Evolutionary conservation across 2,888 invertebrate species (phyloP), one percentile per base, ranked within the genome.

Genomic region (Xanthorhoe spadicearia): DNA sequence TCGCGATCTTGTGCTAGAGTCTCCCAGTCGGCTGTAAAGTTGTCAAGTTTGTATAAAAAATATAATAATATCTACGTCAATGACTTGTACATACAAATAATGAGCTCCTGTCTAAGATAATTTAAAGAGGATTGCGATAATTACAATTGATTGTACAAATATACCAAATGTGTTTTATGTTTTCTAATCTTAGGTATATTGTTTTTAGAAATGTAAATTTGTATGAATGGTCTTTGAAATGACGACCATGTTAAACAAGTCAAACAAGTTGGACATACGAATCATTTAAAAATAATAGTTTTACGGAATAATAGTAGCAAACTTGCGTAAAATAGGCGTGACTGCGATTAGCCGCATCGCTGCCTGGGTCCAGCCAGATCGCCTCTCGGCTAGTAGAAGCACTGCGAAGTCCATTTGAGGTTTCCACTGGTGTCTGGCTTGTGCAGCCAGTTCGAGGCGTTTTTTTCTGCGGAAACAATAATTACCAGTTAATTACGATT

Each of bases 401-500:
- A 3, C 23, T 51, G 43, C 19, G 43, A 13, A 51, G 6, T 52
- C 51, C 19, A 43, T 51, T 19, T 38, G 38, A 43, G 8, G n/a
- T 13, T 51, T 52, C 23, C n/a, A 52, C 51, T 32, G 32, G n/a
- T 51, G 32, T 38, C 17, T 54, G 28, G 8, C 19, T 51, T 62
- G 51, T n/a, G n/a, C 19, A 19, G 23, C 35, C 13, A 35, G 19
- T 35, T 50, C n/a, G 58, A n/a, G 0, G 58, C 23, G n/a, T n/a
- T 59, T 52, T 51, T 64, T 65, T 70, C 61, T 68, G 58, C 57
- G 43, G 43, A 58, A 63, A 70, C 51, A 46, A 48, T 70, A 68
- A 65, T 63, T 56, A 48, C 32, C 15, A 28, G 61, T 65, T 48
- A 68, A 58, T 63, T 58, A 62, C 58, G 35, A 54, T 54, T 54